Evolutionary conservation across 2,113 vertebrate species (phyloP).

Genomic region (Lagopus muta): DNA sequence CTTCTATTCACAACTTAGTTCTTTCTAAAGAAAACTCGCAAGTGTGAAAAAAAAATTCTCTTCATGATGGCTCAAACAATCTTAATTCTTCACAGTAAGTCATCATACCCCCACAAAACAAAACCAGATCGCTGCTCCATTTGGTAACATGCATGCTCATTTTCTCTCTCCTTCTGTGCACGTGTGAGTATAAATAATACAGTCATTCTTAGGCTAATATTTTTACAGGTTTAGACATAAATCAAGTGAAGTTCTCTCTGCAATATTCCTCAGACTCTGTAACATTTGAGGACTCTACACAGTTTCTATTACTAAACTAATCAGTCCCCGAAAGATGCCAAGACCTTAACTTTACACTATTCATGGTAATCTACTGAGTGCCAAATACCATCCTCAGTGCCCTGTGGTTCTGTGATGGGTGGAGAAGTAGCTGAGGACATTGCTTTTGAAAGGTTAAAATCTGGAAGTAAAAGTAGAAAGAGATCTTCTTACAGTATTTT

Average conservation of each 20-base stretch:
- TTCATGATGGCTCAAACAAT: neutral
- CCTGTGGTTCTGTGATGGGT: neutral
- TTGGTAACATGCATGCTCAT: neutral
- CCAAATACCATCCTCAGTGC: neutral
- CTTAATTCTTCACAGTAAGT: neutral
- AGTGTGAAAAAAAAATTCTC: neutral
- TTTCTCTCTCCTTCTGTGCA: neutral
- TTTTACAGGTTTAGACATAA: neutral
- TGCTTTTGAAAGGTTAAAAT: neutral
- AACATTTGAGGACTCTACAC: neutral
- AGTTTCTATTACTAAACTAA: neutral
- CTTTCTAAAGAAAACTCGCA: conserved; percentile 1
- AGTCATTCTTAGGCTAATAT: neutral
- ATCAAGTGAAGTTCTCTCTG: neutral
- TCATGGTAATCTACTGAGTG: neutral
- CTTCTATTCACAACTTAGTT: neutral
- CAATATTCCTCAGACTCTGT: neutral
- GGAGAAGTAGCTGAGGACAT: neutral
- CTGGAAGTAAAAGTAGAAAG: neutral
- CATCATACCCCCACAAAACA: neutral
- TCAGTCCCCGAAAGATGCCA: neutral
- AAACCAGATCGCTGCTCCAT: neutral
- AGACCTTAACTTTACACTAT: neutral
- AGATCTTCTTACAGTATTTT: neutral
- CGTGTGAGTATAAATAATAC: neutral